phyloP scores from a whole-genome alignment of 2,888 invertebrate species.

The Brachylomia viminalis region DNA sequence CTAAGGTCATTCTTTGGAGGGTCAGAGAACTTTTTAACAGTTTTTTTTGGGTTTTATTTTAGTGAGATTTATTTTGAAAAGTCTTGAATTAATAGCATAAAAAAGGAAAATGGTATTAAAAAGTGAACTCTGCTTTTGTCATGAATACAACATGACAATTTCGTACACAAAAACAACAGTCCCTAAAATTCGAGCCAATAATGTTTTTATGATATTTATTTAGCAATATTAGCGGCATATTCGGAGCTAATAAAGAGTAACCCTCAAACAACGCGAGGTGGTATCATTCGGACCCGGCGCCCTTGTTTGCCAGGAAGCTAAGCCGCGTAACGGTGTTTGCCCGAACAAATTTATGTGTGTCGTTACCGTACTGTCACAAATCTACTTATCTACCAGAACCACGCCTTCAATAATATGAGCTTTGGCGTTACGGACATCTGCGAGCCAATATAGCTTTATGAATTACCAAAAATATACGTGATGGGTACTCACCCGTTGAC shows the following conservation, averaged over 20 bases:
- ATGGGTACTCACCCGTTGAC: slow-evolving; percentile 37
- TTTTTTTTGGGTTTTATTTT: neutral
- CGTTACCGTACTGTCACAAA: slow-evolving; percentile 87
- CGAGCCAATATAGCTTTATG: slow-evolving; percentile 69
- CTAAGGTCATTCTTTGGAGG: slow-evolving; percentile 65
- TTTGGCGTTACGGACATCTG: slow-evolving; percentile 81
- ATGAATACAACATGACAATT: slow-evolving; percentile 1
- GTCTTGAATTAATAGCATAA: neutral
- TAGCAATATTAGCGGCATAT: slow-evolving; percentile 73
- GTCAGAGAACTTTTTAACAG: slow-evolving; percentile 61
- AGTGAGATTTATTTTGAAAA: neutral
- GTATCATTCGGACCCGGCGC: slow-evolving; percentile 79
- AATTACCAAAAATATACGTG: slow-evolving; percentile 60
- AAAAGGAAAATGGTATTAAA: neutral
- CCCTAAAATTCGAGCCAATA: slow-evolving; percentile 32
- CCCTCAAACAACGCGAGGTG: slow-evolving; percentile 77
- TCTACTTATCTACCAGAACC: slow-evolving; percentile 89
- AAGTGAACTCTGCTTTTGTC: neutral
- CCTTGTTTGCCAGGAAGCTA: slow-evolving; percentile 88
- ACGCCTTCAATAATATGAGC: slow-evolving; percentile 84
- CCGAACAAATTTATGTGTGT: slow-evolving; percentile 86
- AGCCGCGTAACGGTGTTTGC: slow-evolving; percentile 89
- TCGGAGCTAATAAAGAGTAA: slow-evolving; percentile 81
- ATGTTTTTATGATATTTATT: slow-evolving; percentile 65
- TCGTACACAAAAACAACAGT: neutral